Conservation (phyloP, 2,113 vertebrate species). For the Tenrec ecaudatus region DNA sequence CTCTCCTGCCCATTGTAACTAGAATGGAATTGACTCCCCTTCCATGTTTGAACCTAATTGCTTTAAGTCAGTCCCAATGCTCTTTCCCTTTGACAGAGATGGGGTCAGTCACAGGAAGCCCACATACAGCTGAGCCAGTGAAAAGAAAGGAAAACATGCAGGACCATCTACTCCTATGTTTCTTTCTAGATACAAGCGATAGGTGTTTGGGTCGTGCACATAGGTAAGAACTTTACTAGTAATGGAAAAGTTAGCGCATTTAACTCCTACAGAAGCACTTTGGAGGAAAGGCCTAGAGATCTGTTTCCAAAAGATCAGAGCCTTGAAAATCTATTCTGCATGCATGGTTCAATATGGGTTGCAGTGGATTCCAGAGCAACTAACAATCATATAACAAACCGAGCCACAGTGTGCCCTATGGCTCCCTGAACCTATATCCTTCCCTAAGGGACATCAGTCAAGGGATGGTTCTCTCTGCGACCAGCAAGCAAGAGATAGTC, state of each 20-base stretch:
- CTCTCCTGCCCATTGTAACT: neutral
- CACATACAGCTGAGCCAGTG: neutral
- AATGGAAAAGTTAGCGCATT: neutral
- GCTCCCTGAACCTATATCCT: neutral
- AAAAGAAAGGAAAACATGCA: neutral
- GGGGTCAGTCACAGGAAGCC: neutral
- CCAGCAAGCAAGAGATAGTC: neutral
- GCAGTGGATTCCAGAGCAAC: neutral
- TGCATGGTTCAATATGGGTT: neutral
- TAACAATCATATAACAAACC: neutral
- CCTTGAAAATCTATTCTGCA: neutral
- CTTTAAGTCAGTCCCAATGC: neutral
- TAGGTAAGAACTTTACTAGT: neutral
- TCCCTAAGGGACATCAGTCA: neutral
- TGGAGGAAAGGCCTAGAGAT: neutral
- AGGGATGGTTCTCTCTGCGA: neutral
- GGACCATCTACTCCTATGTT: neutral
- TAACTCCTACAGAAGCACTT: neutral
- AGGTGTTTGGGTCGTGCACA: neutral
- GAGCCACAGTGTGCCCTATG: too few relatives aligned
- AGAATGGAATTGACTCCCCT: neutral
- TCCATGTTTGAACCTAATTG: neutral
- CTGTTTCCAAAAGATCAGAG: neutral
- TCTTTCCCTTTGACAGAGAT: neutral
- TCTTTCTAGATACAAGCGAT: neutral